Conservation (phyloP, 2,113 vertebrate genomes). For the Pseudorectes ferrugineus region DNA sequence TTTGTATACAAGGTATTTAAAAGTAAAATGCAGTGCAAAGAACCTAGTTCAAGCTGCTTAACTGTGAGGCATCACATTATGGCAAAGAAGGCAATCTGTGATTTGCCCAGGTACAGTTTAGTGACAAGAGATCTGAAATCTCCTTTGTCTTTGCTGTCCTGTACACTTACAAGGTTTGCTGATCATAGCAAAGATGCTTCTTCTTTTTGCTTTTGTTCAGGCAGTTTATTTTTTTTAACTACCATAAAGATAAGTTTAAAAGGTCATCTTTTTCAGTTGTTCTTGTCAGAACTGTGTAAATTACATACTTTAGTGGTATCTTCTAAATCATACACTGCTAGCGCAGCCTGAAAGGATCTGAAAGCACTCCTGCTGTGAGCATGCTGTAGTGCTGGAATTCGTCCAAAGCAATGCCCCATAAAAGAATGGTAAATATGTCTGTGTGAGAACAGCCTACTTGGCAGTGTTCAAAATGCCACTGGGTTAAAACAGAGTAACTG, state of each 20-base stretch:
- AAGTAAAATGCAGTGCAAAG: not conserved
- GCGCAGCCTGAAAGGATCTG: not conserved
- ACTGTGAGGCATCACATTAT: not conserved
- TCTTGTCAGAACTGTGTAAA: not conserved
- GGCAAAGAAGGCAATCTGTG: not conserved
- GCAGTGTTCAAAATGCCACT: constrained; percentile 39
- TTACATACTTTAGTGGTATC: not conserved
- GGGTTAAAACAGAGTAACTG: constrained; percentile 35
- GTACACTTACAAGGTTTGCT: not conserved
- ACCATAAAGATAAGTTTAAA: not conserved
- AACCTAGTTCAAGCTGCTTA: not conserved
- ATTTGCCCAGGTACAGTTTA: not conserved
- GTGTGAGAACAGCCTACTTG: constrained; percentile 52
- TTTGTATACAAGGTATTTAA: not conserved
- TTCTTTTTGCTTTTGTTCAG: not conserved
- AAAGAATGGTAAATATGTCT: constrained; percentile 57
- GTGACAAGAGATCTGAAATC: not conserved
- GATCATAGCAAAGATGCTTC: not conserved
- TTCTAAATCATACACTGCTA: constrained; percentile 16
- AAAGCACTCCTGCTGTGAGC: constrained; percentile 35
- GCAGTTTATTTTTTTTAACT: not conserved
- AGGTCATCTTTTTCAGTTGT: not conserved
- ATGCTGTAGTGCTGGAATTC: not conserved
- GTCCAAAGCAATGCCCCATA: constrained; percentile 42
- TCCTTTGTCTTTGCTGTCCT: not conserved